phyloP scores from a whole-genome alignment of 2,113 vertebrate species.

The Alectura lathami region DNA sequence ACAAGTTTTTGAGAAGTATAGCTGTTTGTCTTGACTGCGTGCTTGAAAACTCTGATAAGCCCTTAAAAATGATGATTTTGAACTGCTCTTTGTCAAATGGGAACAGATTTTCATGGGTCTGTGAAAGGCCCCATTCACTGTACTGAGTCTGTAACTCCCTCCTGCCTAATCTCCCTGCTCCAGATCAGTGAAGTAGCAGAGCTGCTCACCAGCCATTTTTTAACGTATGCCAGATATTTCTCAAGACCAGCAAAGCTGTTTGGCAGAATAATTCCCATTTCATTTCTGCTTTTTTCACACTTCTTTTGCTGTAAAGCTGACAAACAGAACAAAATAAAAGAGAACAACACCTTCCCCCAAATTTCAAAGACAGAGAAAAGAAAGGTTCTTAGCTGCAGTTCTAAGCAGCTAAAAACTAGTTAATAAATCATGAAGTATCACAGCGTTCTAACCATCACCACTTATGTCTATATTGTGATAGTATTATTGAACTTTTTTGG shows the following conservation, averaged over 20 bases:
- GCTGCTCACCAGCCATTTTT: background rate
- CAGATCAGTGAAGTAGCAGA: background rate
- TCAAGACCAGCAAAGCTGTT: background rate
- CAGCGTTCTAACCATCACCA: background rate
- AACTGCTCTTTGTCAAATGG: background rate
- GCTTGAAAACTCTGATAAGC: background rate
- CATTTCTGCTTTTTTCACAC: background rate
- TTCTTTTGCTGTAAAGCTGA: background rate
- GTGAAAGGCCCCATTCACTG: background rate
- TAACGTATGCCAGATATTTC: background rate
- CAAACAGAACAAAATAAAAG: background rate
- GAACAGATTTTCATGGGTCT: background rate
- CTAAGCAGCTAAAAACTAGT: background rate
- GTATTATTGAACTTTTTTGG: background rate
- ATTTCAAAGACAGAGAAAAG: background rate
- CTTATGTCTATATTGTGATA: background rate
- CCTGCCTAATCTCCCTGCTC: background rate
- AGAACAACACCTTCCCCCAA: accelerated
- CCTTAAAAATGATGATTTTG: background rate
- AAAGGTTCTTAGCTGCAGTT: background rate
- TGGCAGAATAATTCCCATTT: background rate
- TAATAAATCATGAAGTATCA: background rate
- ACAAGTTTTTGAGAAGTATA: background rate
- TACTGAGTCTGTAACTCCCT: background rate
- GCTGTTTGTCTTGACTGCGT: background rate